Percentiles rank a stretch among this genome's conserved stretches.
phyloP scores from a whole-genome alignment of 2,113 vertebrate species.

The Bos taurus region DNA sequence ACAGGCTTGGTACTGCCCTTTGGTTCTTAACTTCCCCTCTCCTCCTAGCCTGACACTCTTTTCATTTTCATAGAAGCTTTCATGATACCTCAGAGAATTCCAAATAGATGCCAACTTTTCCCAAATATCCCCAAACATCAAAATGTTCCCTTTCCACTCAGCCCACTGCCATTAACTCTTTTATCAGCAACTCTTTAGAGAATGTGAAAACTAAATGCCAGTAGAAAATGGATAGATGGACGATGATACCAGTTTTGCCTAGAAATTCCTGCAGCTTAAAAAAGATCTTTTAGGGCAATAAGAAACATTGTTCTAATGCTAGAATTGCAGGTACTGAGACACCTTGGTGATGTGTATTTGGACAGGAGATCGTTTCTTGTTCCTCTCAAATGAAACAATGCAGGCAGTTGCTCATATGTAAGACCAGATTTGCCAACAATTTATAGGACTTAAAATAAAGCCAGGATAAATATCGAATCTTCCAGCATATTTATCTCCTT shows the following conservation, averaged over 20 bases:
- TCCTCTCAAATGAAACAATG: background rate
- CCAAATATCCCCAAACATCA: background rate
- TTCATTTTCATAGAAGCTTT: background rate
- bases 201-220: constrained; percentile 1
- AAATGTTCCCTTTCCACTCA: background rate
- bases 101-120: background rate
- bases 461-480: background rate
- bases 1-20: background rate
- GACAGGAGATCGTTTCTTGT: background rate
- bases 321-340: background rate
- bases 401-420: background rate
- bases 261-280: background rate
- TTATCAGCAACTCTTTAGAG: background rate
- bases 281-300: background rate
- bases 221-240: background rate
- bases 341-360: background rate
- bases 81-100: background rate
- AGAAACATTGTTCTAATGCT: background rate
- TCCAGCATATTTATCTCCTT: background rate
- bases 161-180: background rate
- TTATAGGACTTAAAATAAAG: background rate
- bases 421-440: background rate
- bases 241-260: background rate
- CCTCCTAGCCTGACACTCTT: background rate
- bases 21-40: background rate